These are phyloP conservation scores for Anguilla rostrata DNA, from an alignment of 2,113 vertebrate species.

Conservation along the genomic window DNA sequence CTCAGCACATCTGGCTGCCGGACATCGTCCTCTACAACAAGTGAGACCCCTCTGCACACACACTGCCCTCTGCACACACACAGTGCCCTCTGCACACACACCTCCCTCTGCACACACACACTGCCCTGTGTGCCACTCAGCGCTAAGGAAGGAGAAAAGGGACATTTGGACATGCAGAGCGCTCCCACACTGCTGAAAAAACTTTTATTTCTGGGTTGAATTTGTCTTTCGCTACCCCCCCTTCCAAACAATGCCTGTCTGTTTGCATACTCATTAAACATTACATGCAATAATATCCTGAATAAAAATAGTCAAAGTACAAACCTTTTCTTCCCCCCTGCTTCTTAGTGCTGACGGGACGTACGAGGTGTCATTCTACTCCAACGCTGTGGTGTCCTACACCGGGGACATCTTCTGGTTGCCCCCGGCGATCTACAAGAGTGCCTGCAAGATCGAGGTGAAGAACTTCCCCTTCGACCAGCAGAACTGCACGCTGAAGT, in stretches of 20 bases:
- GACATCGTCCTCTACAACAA: constrained; percentile 80
- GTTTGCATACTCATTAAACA: no score
- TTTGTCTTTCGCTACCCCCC: no score
- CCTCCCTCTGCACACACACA: neutral
- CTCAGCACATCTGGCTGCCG: constrained; percentile 76
- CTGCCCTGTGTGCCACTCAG: neutral
- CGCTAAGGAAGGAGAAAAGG: neutral
- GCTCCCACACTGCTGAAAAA: neutral
- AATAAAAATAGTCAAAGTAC: neutral
- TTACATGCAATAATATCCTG: no score
- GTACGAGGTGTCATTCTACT: constrained; percentile 78
- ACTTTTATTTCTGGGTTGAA: no score
- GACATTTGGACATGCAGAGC: neutral
- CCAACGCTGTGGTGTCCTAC: constrained; percentile 73
- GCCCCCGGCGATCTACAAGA: constrained; percentile 79
- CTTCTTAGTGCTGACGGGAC: constrained; percentile 70
- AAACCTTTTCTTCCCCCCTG: neutral
- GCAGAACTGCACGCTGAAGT: constrained; percentile 80
- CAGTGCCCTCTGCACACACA: no score
- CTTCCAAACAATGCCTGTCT: no score
- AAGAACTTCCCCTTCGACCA: constrained; percentile 78
- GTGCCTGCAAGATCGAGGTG: constrained; percentile 77
- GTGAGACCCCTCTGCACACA: constrained; percentile 42
- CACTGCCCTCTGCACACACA: no score
- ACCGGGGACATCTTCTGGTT: constrained; percentile 77